phyloP scores from a whole-genome alignment of 2,888 invertebrate genomes.

The Hyppa rectilinea region DNA sequence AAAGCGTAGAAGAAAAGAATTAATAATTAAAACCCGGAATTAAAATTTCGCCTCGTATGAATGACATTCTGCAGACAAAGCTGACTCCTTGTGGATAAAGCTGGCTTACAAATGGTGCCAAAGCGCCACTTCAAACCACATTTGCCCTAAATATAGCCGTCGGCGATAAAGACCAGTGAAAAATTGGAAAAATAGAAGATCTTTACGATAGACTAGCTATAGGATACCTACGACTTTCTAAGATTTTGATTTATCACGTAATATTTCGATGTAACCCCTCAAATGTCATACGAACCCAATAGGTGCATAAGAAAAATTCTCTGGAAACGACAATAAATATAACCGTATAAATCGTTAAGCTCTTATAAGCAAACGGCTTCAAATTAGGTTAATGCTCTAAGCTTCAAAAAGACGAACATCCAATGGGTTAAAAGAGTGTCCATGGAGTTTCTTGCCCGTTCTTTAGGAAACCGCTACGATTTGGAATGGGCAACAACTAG shows the following conservation, averaged over 20 bases:
- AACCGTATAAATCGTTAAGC: too few relatives aligned
- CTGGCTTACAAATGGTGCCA: constrained; percentile 32
- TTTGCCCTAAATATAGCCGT: constrained; percentile 38
- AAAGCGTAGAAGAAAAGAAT: not conserved
- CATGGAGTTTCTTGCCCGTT: not conserved
- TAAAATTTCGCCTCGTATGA: constrained; percentile 19
- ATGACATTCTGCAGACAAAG: constrained; percentile 39
- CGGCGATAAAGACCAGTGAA: not conserved
- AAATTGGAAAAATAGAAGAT: constrained; percentile 9
- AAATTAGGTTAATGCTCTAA: too few relatives aligned
- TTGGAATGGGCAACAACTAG: too few relatives aligned
- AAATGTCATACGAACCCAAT: too few relatives aligned
- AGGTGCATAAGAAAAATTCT: too few relatives aligned
- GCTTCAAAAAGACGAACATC: too few relatives aligned
- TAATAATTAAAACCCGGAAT: constrained; percentile 4
- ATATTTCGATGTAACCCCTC: not conserved
- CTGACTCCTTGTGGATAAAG: constrained; percentile 28
- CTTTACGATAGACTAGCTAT: not conserved
- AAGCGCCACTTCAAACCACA: constrained; percentile 42
- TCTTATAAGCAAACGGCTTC: too few relatives aligned
- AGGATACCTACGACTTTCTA: not conserved
- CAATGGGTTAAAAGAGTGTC: not conserved
- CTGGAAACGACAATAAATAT: too few relatives aligned
- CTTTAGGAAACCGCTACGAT: too few relatives aligned
- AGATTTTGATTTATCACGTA: not conserved